These are phyloP conservation scores for Prorops nasuta DNA, from an alignment of 1,140 invertebrate genomes.

Conservation along the genomic window DNA sequence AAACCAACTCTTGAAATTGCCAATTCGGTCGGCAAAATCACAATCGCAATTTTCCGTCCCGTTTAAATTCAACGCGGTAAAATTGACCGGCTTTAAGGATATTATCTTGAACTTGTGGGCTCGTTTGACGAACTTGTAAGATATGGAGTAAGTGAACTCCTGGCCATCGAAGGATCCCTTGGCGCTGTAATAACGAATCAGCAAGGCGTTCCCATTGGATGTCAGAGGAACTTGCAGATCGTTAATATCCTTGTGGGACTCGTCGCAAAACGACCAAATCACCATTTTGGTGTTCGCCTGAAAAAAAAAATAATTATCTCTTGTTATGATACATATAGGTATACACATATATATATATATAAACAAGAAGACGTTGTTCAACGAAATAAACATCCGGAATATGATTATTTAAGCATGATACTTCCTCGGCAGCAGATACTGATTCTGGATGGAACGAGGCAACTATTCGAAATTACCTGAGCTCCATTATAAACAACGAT, in stretches of 20 bases:
- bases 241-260: constrained; percentile 43
- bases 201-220: constrained; percentile 36
- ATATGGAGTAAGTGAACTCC: constrained; percentile 44
- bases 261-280: constrained; percentile 46
- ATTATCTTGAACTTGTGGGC: constrained; percentile 36
- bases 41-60: constrained; percentile 43
- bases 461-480: too few species aligned
- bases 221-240: constrained; percentile 40
- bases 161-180: constrained; percentile 43
- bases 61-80: constrained; percentile 43
- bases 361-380: neutral
- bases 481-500: constrained; percentile 44
- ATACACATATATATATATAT: neutral
- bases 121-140: constrained; percentile 39
- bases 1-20: constrained; percentile 48
- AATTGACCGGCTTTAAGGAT: constrained; percentile 42
- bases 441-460: too few species aligned
- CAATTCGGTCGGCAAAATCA: constrained; percentile 42
- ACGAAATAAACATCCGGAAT: neutral
- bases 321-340: neutral
- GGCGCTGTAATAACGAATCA: constrained; percentile 45
- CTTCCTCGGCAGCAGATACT: neutral
- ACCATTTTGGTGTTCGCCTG: constrained; percentile 36
- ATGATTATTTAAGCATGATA: neutral
- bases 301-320: too few species aligned